Base-by-base conservation (phyloP, 2,888 invertebrate species). In the Drosophila peninsularis region DNA sequence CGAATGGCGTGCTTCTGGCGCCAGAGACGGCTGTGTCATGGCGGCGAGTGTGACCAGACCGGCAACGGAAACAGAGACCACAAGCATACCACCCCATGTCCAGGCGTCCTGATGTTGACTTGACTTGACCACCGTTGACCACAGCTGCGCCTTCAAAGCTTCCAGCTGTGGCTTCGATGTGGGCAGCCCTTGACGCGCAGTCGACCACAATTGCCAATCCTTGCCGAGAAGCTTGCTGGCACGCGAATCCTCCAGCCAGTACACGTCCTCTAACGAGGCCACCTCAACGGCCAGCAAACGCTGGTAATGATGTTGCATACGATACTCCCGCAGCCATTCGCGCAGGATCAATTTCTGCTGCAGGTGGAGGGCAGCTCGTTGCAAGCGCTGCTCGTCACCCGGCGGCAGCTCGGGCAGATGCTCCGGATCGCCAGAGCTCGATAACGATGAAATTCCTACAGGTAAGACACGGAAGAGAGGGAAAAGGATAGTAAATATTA, bases 61-160 rank as follows among this genome's bases (percentile, higher is more conserved):
- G 83, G 97, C 97, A 82, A 97, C 96, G 54, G 97, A 96, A 83
- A 97, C 96, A 24, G 97, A 97, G 74, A 97, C 97, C 81, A 97
- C 96, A 93, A 97, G 93, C 97, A 97, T 97, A 56, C 97, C 97
- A 95, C 97, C 97, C 96, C 96, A 96, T 91, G 97, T 97, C 97
- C 97, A 97, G 54, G 97, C 97, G 93, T 97, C 97, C 91, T 96
- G 96, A 89, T 97, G 97, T 90, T 96, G 96, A 91, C 96, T 96
- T 84, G 94, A 96, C 92, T 96, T 97, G 56, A 96, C 97, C 55
- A 96, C 97, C 54, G 96, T 95, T 72, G 96, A 96, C 97, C 96
- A 97, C 27, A 97, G 94, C 89, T 96, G 96, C 2, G 95, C 95
- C 91, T 97, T 97, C 42, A 97, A 93, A 39, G 95, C 94, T 84